Evolutionary conservation across 2,797 vertebrate species (phyloP).

Genomic region (Schizothorax lantsangensis): DNA sequence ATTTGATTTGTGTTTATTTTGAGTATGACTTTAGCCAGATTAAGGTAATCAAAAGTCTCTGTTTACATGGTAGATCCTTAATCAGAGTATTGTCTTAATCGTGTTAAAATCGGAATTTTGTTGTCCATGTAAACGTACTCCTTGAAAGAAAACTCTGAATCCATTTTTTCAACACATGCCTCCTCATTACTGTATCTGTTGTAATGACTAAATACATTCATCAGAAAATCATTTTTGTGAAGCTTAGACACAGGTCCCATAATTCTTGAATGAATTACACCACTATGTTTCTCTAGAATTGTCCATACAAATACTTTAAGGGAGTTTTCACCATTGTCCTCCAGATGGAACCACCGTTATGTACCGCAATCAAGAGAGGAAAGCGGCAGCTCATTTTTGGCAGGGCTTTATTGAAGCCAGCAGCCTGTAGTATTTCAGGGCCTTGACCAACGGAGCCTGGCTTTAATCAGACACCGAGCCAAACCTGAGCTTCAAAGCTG

Average conservation of each 20-base stretch:
- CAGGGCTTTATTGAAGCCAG: constrained; percentile 35
- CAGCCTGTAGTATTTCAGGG: constrained; percentile 42
- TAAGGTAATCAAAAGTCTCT: too few relatives aligned
- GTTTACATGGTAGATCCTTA: too few relatives aligned
- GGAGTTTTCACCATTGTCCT: background rate
- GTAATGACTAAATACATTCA: background rate
- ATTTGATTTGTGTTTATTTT: too few relatives aligned
- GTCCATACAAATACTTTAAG: constrained; percentile 6
- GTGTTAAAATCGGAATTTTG: too few relatives aligned
- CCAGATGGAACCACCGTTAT: background rate
- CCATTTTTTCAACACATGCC: background rate
- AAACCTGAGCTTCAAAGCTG: constrained; percentile 53
- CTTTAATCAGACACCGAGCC: constrained; percentile 43
- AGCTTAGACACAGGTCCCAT: background rate
- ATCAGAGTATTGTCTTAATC: too few relatives aligned
- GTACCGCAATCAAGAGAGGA: constrained; percentile 39
- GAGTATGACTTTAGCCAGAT: too few relatives aligned
- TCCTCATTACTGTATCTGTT: background rate
- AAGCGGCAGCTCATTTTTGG: constrained; percentile 31
- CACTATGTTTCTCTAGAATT: background rate
- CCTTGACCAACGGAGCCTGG: constrained; percentile 44
- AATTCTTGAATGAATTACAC: background rate
- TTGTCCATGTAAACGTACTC: too few relatives aligned
- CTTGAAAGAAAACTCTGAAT: background rate
- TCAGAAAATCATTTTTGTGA: background rate